Evolutionary conservation across 1,140 invertebrate species (phyloP), one percentile per base, ranked within the genome.

Genomic region (Akabosia matsudoensis): DNA sequence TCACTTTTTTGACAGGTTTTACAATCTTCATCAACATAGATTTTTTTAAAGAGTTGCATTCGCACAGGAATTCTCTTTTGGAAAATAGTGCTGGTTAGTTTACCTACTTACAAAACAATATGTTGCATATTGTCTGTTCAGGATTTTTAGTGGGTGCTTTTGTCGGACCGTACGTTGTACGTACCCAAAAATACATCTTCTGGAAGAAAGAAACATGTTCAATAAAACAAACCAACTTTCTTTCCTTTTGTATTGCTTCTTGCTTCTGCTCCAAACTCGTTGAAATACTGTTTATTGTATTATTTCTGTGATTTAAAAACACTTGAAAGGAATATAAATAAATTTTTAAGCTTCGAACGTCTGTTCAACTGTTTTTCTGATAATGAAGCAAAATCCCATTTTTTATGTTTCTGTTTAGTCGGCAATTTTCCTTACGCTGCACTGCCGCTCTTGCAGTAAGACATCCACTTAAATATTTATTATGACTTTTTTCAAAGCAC

Each of bases 1-100:
- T 67, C 61, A 7, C 30, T 30, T 67, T n/a, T 67, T 67, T 67
- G 61, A 67, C 61, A 67, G 61, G 26, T 67, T 67, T 67, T 67
- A 67, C 61, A 67, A 67, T 31, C 14, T 16, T 61, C 61, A 67
- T 31, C 61, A 67, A 30, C 31, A 30, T 30, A 67, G 31, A 30
- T 67, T 13, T 67, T 67, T 67, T 30, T 67, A 67, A 67, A 67
- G 24, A 67, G 10, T 67, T 30, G n/a, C 54, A 16, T 3, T 22
- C 22, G 10, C n/a, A 56, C 54, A 56, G 24, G 7, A 13, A 56
- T 56, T 16, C 37, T 45, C 7, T n/a, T n/a, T n/a, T n/a, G n/a
- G n/a, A n/a, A n/a, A n/a, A n/a, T n/a, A n/a, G n/a, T n/a, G n/a
- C n/a, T n/a, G n/a, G n/a, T n/a, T n/a, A n/a, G n/a, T n/a, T n/a